A percentile compares a stretch with the other conserved stretches of the same genome.
Evolutionary conservation across 2,113 vertebrate species (phyloP).

Genomic region (Mesembrinibis cayennensis): DNA sequence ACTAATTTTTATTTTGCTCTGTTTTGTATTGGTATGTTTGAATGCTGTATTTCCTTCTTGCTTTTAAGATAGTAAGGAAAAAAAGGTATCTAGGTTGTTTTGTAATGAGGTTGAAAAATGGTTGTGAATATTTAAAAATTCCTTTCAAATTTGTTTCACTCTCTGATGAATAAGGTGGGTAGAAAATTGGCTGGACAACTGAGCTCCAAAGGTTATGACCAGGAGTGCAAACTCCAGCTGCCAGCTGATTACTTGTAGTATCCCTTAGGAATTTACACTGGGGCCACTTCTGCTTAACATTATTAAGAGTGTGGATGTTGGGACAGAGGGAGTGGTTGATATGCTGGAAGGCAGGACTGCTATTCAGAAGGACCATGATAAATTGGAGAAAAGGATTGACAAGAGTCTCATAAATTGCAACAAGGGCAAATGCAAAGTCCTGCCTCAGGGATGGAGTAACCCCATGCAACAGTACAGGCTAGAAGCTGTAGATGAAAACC

Average conservation of each 20-base stretch:
- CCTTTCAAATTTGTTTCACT: neutral
- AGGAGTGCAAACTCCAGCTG: neutral
- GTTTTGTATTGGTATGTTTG: neutral
- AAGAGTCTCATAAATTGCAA: neutral
- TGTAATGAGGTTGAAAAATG: neutral
- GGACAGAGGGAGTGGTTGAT: neutral
- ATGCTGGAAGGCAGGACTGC: neutral
- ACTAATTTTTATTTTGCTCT: neutral
- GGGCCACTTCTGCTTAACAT: accelerated
- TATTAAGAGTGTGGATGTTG: neutral
- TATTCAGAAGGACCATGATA: neutral
- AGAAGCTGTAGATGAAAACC: neutral
- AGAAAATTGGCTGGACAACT: neutral
- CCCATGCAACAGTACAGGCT: neutral
- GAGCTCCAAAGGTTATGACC: neutral
- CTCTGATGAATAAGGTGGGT: neutral
- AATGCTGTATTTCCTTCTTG: neutral
- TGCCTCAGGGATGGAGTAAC: neutral
- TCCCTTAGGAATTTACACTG: neutral
- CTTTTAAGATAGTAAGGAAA: neutral
- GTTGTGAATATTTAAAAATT: neutral
- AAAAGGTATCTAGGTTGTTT: neutral
- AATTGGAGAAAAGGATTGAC: neutral
- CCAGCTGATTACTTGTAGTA: neutral
- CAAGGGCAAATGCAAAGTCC: neutral